These are phyloP conservation scores for Aphaenogaster floridana DNA, from an alignment of 1,140 invertebrate genomes.

Conservation along the genomic window DNA sequence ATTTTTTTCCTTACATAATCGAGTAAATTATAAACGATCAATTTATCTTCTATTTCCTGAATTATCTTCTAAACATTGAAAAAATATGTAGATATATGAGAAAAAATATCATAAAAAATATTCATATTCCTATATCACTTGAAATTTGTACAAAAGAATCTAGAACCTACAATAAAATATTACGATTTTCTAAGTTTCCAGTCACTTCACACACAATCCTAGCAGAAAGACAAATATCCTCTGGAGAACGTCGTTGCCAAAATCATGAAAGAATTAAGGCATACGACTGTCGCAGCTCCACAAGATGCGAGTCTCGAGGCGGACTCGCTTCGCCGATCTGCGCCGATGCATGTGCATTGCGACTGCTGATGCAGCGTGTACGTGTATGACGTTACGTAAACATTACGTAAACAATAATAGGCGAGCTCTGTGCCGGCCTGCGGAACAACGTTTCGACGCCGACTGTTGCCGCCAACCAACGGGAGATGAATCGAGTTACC, in stretches of 20 bases:
- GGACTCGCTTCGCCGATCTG: constrained; percentile 8
- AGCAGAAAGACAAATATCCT: neutral
- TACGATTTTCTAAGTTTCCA: neutral
- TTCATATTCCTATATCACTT: neutral
- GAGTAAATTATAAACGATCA: neutral
- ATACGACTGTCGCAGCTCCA: neutral
- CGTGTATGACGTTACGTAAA: constrained; percentile 80
- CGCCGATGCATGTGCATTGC: constrained; percentile 10
- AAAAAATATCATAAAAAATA: neutral
- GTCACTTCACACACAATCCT: neutral
- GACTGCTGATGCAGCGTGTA: constrained; percentile 8
- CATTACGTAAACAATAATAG: constrained; percentile 86
- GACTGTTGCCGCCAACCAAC: constrained; percentile 64
- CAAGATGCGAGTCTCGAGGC: neutral
- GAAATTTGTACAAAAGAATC: neutral
- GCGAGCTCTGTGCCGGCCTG: constrained; percentile 67
- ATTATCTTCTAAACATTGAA: neutral
- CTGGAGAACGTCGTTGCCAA: neutral
- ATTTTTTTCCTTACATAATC: neutral
- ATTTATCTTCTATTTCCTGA: neutral
- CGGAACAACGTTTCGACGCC: constrained; percentile 73
- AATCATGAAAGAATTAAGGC: neutral
- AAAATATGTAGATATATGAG: neutral
- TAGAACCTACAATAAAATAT: neutral
- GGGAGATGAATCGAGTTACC: constrained; percentile 75